These are phyloP conservation scores for Thumatha senex DNA, from an alignment of 2,888 invertebrate genomes.

Conservation along the genomic window DNA sequence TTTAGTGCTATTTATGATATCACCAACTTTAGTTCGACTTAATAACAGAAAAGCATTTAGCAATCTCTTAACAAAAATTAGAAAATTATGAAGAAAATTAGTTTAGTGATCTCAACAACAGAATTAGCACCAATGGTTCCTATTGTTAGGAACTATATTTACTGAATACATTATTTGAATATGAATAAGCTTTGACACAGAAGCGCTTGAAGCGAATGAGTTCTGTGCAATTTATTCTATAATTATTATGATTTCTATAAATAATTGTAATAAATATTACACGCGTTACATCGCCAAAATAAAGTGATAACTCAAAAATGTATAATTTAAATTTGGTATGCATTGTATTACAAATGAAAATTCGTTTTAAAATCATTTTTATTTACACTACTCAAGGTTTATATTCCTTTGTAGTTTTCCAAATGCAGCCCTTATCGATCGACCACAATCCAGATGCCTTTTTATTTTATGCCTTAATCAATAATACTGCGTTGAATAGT, in stretches of 20 bases:
- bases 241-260: not conserved
- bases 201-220: too few species aligned
- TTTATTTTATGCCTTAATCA: conserved; percentile 35
- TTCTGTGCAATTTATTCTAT: too few species aligned
- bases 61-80: too few species aligned
- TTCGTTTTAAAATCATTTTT: conserved; percentile 2
- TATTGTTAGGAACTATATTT: too few species aligned
- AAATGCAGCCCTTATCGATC: conserved; percentile 31
- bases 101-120: too few species aligned
- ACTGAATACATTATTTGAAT: too few species aligned
- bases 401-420: not conserved
- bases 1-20: too few species aligned
- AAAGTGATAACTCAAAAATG: conserved; percentile 55
- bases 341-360: conserved; percentile 31
- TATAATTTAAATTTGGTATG: conserved; percentile 46
- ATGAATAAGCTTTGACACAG: too few species aligned
- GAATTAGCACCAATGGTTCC: too few species aligned
- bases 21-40: too few species aligned
- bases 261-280: not conserved
- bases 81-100: too few species aligned
- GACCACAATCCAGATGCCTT: conserved; percentile 28
- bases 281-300: conserved; percentile 40
- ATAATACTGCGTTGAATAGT: conserved; percentile 17
- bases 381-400: accelerated
- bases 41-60: too few species aligned